These are phyloP conservation scores for Oncorhynchus keta DNA, from an alignment of 2,113 vertebrate species.

Conservation along the genomic window DNA sequence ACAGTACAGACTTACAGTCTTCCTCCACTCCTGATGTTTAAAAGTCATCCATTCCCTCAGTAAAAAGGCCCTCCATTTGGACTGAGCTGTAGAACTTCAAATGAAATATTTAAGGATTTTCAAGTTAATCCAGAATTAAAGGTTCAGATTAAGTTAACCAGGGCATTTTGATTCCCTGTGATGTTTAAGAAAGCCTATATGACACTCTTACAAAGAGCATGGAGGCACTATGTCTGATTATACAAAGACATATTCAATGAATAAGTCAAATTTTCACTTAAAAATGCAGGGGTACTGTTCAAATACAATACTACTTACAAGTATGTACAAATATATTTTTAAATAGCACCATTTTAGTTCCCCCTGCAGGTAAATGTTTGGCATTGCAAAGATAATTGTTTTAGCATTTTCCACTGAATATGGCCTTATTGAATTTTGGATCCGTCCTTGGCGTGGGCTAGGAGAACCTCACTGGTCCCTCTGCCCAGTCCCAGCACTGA, in stretches of 20 bases:
- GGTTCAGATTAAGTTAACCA: no score
- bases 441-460: slow-evolving; percentile 80
- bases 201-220: neutral
- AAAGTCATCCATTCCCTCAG: neutral
- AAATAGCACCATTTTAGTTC: neutral
- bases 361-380: slow-evolving; percentile 31
- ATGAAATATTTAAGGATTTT: neutral
- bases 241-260: neutral
- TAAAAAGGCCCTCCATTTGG: neutral
- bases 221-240: neutral
- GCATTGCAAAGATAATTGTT: slow-evolving; percentile 37
- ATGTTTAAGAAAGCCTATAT: neutral
- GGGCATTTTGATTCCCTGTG: neutral
- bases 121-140: neutral
- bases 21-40: neutral
- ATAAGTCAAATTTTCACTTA: neutral
- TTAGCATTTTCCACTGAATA: neutral
- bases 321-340: neutral
- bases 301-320: slow-evolving; percentile 8
- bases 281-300: neutral
- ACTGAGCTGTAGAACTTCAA: neutral
- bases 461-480: slow-evolving; percentile 80
- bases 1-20: neutral
- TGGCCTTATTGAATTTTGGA: slow-evolving; percentile 37
- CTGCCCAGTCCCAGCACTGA: slow-evolving; percentile 81